phyloP scores from a whole-genome alignment of 2,888 invertebrate genomes.

The Xanthorhoe designata region DNA sequence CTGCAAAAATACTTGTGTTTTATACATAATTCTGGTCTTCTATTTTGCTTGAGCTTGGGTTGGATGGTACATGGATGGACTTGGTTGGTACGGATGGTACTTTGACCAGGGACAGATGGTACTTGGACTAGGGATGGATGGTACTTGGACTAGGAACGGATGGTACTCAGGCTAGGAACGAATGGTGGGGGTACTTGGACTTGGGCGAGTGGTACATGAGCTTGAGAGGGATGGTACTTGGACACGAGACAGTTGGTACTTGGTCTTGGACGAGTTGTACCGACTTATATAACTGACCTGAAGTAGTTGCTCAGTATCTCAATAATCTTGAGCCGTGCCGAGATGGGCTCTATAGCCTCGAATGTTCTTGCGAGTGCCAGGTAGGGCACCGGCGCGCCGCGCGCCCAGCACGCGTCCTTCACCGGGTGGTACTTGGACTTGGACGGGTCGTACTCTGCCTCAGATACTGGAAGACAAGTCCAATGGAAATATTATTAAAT shows the following conservation, averaged over 20 bases:
- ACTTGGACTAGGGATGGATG: no score
- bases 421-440: conserved; percentile 92
- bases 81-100: no score
- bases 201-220: no score
- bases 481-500: no score
- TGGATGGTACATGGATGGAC: no score
- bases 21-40: background rate
- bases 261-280: no score
- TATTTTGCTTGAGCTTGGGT: background rate
- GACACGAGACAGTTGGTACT: no score
- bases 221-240: no score
- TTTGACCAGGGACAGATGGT: no score
- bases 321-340: conserved; percentile 94
- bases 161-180: no score
- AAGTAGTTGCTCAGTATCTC: conserved; percentile 97
- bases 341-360: conserved; percentile 94
- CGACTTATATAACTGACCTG: conserved; percentile 25
- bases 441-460: conserved; percentile 88
- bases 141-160: no score
- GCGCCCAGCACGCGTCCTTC: conserved; percentile 92
- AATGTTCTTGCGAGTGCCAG: conserved; percentile 95
- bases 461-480: conserved; percentile 39
- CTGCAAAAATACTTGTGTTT: conserved; percentile 35
- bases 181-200: no score
- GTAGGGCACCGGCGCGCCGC: conserved; percentile 93